Evolutionary conservation across 2,888 invertebrate species (phyloP).

Genomic region (Nowickia ferox): DNA sequence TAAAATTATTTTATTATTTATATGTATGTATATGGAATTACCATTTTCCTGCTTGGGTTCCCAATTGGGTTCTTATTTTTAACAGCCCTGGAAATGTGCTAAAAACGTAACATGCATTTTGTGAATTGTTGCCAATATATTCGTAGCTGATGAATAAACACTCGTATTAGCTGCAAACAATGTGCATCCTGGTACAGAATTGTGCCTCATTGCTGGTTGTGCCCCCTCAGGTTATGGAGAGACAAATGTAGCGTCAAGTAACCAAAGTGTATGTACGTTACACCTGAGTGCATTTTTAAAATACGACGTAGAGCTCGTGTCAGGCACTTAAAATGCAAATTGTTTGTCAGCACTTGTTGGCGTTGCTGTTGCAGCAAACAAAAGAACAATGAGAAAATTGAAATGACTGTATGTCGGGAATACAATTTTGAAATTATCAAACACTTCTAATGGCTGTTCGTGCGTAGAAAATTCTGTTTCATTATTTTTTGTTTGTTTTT

Average conservation of each 20-base stretch:
- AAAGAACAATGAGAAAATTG: neutral
- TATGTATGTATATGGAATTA: too few relatives aligned
- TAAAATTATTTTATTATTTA: too few relatives aligned
- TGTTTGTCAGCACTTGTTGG: constrained; percentile 58
- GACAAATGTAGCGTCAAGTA: constrained; percentile 62
- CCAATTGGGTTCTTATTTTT: too few relatives aligned
- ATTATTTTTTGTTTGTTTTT: constrained; percentile 2
- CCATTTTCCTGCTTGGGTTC: too few relatives aligned
- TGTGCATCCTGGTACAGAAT: neutral
- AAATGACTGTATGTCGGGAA: constrained; percentile 8
- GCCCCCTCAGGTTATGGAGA: constrained; percentile 4
- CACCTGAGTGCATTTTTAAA: constrained; percentile 65
- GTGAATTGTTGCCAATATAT: neutral
- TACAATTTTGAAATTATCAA: constrained; percentile 43
- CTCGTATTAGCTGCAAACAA: neutral
- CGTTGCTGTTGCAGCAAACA: constrained; percentile 1
- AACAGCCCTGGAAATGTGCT: too few relatives aligned
- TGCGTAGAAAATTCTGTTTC: constrained; percentile 44
- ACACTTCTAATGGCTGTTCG: constrained; percentile 56
- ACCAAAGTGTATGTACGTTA: constrained; percentile 52
- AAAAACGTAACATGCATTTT: too few relatives aligned
- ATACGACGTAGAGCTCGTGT: constrained; percentile 55
- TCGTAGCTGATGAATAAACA: too few relatives aligned
- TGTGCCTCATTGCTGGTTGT: constrained; percentile 2
- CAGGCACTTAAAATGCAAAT: constrained; percentile 66